Conservation (phyloP, 2,888 invertebrate species). For the Callyntrura sp. region DNA sequence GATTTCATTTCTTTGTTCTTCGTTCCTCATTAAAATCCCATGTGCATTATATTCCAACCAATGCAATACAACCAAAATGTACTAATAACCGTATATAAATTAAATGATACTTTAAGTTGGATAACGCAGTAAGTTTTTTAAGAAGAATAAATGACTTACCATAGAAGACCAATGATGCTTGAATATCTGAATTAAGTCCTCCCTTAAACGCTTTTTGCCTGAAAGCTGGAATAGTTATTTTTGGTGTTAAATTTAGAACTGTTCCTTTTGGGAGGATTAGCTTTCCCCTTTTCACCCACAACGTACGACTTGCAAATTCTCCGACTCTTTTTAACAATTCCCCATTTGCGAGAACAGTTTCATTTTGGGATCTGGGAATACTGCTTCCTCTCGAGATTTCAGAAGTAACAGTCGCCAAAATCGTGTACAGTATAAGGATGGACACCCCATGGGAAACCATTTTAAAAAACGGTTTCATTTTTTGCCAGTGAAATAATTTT, state of each 20-base stretch:
- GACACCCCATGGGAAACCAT: slow-evolving; percentile 8
- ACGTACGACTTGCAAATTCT: slow-evolving; percentile 58
- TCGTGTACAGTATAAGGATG: background rate
- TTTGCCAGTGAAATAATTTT: too few relatives aligned
- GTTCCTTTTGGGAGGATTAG: slow-evolving; percentile 81
- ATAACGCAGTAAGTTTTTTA: background rate
- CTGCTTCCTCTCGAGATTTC: background rate
- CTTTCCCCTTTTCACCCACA: slow-evolving; percentile 79
- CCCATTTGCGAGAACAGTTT: slow-evolving; percentile 38
- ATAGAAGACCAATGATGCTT: slow-evolving; percentile 79
- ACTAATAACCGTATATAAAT: too few relatives aligned
- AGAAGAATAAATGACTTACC: slow-evolving; percentile 72
- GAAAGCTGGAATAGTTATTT: slow-evolving; percentile 76
- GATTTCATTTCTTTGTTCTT: too few relatives aligned
- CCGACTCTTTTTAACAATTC: slow-evolving; percentile 65
- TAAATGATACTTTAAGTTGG: too few relatives aligned
- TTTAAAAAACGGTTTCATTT: background rate
- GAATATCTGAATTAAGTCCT: slow-evolving; percentile 81
- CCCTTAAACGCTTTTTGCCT: slow-evolving; percentile 66
- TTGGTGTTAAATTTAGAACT: slow-evolving; percentile 71
- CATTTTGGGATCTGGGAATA: slow-evolving; percentile 17
- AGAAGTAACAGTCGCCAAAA: background rate
- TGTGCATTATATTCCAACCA: too few relatives aligned
- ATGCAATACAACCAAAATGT: too few relatives aligned
- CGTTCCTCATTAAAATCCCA: background rate